Evolutionary conservation across 2,888 invertebrate genomes (phyloP).

Genomic region (Drosophila borealis): DNA sequence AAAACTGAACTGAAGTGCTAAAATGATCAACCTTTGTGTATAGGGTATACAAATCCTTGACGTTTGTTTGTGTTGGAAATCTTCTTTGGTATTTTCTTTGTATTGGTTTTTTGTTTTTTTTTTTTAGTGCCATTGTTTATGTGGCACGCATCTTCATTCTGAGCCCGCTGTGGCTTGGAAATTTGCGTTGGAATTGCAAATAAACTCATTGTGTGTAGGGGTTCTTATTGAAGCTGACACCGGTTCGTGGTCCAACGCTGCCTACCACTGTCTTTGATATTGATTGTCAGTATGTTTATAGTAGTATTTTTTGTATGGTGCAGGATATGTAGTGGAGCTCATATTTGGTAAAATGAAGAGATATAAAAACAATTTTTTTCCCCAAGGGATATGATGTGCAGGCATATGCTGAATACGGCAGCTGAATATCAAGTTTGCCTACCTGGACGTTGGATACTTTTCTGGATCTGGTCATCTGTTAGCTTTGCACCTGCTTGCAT

Average conservation of each 20-base stretch:
- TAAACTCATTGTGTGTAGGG: constrained; percentile 33
- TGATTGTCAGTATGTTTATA: constrained; percentile 20
- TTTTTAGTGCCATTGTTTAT: constrained; percentile 34
- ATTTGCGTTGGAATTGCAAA: constrained; percentile 62
- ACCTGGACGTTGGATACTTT: constrained; percentile 8
- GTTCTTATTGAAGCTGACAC: constrained; percentile 1
- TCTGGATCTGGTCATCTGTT: constrained; percentile 35
- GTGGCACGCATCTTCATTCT: constrained; percentile 39
- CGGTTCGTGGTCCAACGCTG: neutral
- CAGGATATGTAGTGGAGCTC: constrained; percentile 36
- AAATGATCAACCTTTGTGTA: neutral
- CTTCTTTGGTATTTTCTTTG: constrained; percentile 19
- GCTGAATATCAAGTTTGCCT: constrained; percentile 4
- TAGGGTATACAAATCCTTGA: constrained; percentile 13
- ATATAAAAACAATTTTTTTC: constrained; percentile 44
- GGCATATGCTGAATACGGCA: constrained; percentile 12
- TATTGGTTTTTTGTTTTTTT: constrained; percentile 15
- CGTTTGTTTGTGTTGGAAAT: constrained; percentile 9
- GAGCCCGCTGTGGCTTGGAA: constrained; percentile 43
- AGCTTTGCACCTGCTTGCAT: neutral
- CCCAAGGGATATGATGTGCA: constrained; percentile 14
- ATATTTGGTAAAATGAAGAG: constrained; percentile 46
- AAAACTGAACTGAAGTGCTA: no score
- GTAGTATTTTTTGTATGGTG: constrained; percentile 32
- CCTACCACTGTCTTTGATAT: constrained; percentile 21